A percentile compares a stretch with the other conserved stretches of the same genome.
Evolutionary conservation across 1,140 invertebrate species (phyloP).

Genomic region (Drosophila neocordata): DNA sequence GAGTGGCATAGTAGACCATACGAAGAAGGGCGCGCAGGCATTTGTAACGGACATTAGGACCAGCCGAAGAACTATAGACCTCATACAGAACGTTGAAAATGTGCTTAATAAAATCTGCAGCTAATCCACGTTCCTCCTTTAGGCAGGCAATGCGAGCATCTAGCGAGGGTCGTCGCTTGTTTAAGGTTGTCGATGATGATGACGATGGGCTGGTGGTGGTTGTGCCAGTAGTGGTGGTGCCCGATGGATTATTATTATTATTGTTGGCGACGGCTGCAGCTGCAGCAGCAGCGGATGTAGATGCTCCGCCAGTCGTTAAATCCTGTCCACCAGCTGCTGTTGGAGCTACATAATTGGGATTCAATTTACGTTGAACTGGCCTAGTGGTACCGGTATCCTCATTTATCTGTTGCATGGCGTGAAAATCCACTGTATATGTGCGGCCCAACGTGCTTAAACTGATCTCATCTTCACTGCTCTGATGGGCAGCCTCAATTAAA

Average conservation of each 20-base stretch:
- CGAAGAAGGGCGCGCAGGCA: constrained; percentile 96
- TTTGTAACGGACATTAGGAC: constrained; percentile 97
- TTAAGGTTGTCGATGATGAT: constrained; percentile 19
- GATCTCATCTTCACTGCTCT: constrained; percentile 97
- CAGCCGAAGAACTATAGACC: constrained; percentile 98
- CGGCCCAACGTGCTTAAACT: constrained; percentile 94
- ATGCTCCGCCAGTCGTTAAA: constrained; percentile 36
- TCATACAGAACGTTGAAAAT: constrained; percentile 97
- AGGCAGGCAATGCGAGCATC: constrained; percentile 88
- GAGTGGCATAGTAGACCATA: constrained; percentile 97
- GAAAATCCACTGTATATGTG: constrained; percentile 97
- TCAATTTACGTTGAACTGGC: constrained; percentile 90
- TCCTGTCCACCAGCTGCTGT: constrained; percentile 59
- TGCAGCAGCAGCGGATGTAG: constrained; percentile 26
- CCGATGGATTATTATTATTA: constrained; percentile 25
- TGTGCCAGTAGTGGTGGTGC: constrained; percentile 44
- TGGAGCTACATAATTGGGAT: constrained; percentile 77
- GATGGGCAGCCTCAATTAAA: constrained; percentile 93
- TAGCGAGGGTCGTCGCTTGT: constrained; percentile 72
- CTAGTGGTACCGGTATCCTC: constrained; percentile 97
- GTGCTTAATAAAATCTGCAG: constrained; percentile 92
- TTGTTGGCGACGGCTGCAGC: constrained; percentile 31
- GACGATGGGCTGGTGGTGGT: constrained; percentile 10
- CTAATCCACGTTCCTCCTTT: constrained; percentile 87
- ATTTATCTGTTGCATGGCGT: constrained; percentile 99